Evolutionary conservation across 2,113 vertebrate species (phyloP).

Genomic region (Phyllostomus discolor): DNA sequence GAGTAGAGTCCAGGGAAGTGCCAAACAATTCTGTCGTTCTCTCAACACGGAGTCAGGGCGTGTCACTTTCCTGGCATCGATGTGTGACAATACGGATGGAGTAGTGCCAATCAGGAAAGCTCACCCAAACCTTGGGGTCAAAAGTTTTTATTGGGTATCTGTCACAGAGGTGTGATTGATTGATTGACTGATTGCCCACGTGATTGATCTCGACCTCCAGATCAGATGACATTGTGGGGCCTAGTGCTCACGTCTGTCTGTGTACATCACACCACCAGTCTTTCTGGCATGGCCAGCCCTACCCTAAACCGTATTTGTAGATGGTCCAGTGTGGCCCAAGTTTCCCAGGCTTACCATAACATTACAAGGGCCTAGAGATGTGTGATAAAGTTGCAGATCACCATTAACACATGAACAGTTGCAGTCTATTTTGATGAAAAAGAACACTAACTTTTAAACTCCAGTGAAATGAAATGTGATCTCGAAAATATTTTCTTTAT

Average conservation of each 20-base stretch:
- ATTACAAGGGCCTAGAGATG: neutral
- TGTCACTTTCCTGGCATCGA: neutral
- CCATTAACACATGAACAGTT: neutral
- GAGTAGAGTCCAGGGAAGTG: neutral
- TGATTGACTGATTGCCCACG: neutral
- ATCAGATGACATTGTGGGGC: neutral
- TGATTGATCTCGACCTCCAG: neutral
- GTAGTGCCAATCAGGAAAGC: neutral
- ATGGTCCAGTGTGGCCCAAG: too few relatives aligned
- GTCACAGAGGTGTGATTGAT: neutral
- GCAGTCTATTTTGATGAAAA: neutral
- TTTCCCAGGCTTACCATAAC: neutral
- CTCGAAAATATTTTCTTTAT: neutral
- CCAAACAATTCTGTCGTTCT: neutral
- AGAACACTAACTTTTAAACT: neutral
- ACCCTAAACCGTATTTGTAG: neutral
- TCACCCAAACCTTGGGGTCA: neutral
- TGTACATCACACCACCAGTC: neutral
- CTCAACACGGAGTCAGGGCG: neutral
- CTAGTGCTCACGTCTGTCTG: neutral
- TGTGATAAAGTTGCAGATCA: neutral
- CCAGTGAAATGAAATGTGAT: neutral
- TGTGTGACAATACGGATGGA: neutral
- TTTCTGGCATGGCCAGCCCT: neutral
- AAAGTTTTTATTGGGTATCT: neutral